Evolutionary conservation across 2,797 vertebrate genomes (phyloP), one percentile per base, ranked within the genome.

Genomic region (Hephaestus fuliginosus): DNA sequence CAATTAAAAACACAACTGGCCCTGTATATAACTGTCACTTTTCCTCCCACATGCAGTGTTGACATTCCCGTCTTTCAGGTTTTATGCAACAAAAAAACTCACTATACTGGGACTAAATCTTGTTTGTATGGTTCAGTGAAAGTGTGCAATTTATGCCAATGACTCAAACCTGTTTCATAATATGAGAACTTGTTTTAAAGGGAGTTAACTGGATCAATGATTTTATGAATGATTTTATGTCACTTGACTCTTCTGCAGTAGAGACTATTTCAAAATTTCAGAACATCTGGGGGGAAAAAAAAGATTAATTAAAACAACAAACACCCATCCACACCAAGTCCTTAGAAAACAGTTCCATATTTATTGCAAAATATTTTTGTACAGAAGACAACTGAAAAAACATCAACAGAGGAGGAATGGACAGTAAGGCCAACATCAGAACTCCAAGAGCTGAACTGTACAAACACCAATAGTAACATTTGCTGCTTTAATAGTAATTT

Each of bases 301-400:
- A 36, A 17, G 25, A 25, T 25, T 10, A 63, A 25, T n/a, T 22
- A 7, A 70, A 80, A 33, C 39, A 30, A 52, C 49, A 10, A 56
- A 57, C 17, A 69, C 8, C 12, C 18, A 17, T 18, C 48, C 1
- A 77, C 63, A 53, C 7, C 25, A 44, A 46, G 72, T 91, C 86
- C 78, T 94, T 96, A 95, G 80, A 96, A 96, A 96, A 96, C 88
- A 88, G 90, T 95, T 96, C 90, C 92, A 95, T 96, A 95, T 96
- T 96, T 96, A 96, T 95, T 96, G 95, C 93, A 96, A 96, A 96
- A 96, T 96, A 95, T 92, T 95, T 94, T 95, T 95, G 92, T 96
- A 96, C 96, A 96, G 93, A 95, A 94, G 94, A 94, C 78, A 96
- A 96, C 94, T 92, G 92, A 93, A 92, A 94, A 94, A 94, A 93